Conservation (phyloP, 2,113 vertebrate species). For the Ia io region DNA sequence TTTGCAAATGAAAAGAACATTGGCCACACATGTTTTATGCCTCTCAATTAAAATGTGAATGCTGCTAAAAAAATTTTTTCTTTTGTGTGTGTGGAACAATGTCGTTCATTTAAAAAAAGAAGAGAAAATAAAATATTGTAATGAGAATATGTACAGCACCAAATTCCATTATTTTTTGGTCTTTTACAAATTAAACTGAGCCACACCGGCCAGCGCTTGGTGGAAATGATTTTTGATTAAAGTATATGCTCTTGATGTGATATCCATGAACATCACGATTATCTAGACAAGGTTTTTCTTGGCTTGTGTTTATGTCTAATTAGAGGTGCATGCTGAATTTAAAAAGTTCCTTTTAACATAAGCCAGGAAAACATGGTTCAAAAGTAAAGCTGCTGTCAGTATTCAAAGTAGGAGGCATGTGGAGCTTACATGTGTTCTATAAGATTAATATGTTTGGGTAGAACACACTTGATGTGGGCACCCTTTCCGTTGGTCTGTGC, state of each 20-base stretch:
- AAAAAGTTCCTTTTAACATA: not conserved
- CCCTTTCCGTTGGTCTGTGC: not conserved
- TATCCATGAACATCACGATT: not conserved
- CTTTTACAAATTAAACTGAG: too few relatives aligned
- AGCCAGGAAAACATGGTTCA: not conserved
- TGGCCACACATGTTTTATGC: constrained; percentile 22
- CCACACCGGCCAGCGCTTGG: not conserved
- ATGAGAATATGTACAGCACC: too few relatives aligned
- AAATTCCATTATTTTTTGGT: too few relatives aligned
- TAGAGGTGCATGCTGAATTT: not conserved
- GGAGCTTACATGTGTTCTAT: not conserved
- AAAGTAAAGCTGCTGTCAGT: not conserved
- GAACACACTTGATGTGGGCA: not conserved
- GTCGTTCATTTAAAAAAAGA: too few relatives aligned
- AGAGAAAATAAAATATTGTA: too few relatives aligned
- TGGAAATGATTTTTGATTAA: not conserved
- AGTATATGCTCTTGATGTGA: not conserved
- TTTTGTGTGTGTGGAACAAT: too few relatives aligned
- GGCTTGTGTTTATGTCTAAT: not conserved
- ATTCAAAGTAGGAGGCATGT: not conserved
- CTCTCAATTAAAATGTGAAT: constrained; percentile 57
- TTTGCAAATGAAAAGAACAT: constrained; percentile 49
- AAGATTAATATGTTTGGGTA: not conserved
- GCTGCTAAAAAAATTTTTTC: not conserved
- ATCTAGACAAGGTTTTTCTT: not conserved